Evolutionary conservation across 92 coral and sea anemone species (phyloP), one percentile per base, ranked within the genome.

Genomic region (Zoanthus gigantus): DNA sequence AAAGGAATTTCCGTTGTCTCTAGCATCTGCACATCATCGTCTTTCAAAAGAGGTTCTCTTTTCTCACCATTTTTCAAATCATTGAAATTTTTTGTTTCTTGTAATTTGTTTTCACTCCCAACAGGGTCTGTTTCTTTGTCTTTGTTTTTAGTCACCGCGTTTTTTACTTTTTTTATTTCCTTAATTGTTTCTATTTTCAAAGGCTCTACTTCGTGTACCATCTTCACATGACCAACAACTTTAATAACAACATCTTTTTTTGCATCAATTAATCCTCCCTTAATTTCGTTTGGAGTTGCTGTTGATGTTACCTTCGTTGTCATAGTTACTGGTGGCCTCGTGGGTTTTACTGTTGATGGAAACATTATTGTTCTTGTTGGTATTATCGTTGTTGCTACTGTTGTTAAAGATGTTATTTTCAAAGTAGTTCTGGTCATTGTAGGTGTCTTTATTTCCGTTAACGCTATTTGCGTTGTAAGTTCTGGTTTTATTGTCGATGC

Each of bases 221-320:
- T 23, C 75, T 81, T 66, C 17, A 81, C 85, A 18, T 75, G 73
- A 23, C 85, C 85, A 0, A 77, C 82, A 54, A 67, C 29, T 13
- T 65, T 73, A 13, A 81, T 28, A 46, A n/a, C 32, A 45, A 47
- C 31, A 3, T 50, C 31, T 10, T 47, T 48, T 28, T 50, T 53
- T 9, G 10, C 52, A 50, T 57, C 65, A 76, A 65, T 0, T 53
- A 13, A 30, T 69, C 12, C 45, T 14, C 17, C 2, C 74, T 69
- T 46, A 30, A 8, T 69, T 69, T 76, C 82, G 52, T 76, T 17
- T 50, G 34, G 63, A 52, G 9, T 46, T 76, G n/a, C 6, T 34
- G 46, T 34, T 11, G 74, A 30, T 34, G 46, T 30, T 69, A 34
- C 15, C 9, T 12, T 69, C 29, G 69, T 7, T 34, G 46, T 31